A percentile compares a stretch with the other conserved stretches of the same genome.
These are phyloP conservation scores for Platichthys stellatus DNA, from an alignment of 2,113 vertebrate species.

Conservation along the genomic window DNA sequence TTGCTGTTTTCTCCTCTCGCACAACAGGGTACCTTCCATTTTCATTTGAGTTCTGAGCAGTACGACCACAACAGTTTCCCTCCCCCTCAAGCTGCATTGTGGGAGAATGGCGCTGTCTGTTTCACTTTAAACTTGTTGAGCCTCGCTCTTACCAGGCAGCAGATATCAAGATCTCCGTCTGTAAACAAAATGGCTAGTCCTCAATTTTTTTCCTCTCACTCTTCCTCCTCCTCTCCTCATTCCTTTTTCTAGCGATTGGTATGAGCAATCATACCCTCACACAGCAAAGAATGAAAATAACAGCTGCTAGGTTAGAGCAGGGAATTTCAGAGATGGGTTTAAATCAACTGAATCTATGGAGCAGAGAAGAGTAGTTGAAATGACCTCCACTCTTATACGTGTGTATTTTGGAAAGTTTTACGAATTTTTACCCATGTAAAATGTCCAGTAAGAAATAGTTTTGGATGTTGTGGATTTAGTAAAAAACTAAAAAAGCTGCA, in stretches of 20 bases:
- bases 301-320: constrained; percentile 14
- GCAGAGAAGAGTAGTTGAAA: too few species aligned
- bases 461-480: constrained; percentile 5
- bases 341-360: not conserved
- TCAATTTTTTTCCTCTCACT: constrained; percentile 21
- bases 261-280: constrained; percentile 25
- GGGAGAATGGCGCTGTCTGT: constrained; percentile 57
- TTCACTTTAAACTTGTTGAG: constrained; percentile 70
- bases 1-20: constrained; percentile 35
- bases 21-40: constrained; percentile 51
- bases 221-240: not conserved
- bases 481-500: not conserved
- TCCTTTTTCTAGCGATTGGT: constrained; percentile 29
- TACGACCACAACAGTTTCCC: constrained; percentile 1
- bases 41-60: constrained; percentile 51
- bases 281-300: not conserved
- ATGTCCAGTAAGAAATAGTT: not conserved
- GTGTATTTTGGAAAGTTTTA: constrained; percentile 1
- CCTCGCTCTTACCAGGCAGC: constrained; percentile 48
- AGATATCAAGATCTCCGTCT: constrained; percentile 57
- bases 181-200: constrained; percentile 68
- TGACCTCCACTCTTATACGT: not conserved
- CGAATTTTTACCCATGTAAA: constrained; percentile 16
- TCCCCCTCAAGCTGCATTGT: constrained; percentile 55
- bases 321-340: not conserved